Evolutionary conservation across 2,113 vertebrate species (phyloP), one percentile per base, ranked within the genome.

Genomic region (Capra hircus): DNA sequence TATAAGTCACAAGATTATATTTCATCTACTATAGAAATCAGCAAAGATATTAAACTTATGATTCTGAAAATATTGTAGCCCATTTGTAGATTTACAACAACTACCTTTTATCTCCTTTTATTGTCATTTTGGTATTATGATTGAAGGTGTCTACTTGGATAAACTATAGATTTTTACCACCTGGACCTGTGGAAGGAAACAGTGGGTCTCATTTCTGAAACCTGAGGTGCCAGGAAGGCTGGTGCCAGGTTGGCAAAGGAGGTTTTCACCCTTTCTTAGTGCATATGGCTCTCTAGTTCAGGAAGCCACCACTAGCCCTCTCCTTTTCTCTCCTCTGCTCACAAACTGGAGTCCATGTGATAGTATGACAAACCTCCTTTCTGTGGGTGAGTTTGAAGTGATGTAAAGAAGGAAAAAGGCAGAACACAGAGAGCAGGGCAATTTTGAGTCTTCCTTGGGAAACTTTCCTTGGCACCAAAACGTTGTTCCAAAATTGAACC

Each of bases 171-270:
- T 62, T 91, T 95, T 87, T 90, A 77, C 90, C 92, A 86, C 77
- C 50, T 95, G 97, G 93, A 78, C 92, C 57, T 84, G 86, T 55
- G 50, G 50, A 92, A 77, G 80, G 43, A 82, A 93, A 50, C 94
- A 95, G 90, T 74, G 57, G 85, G 77, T 94, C 90, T 95, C 67
- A 27, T 53, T 85, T 96, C 81, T 94, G 55, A 82, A 85, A 80
- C 53, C 30, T 23, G 60, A 90, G 87, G 43, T 55, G 30, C 71
- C 7, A 57, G 78, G 78, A 64, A 62, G 36, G 50, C 64, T 25
- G 30, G 53, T 5, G 53, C 50, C 60, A 52, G 80, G 52, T 53
- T 86, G 87, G 87, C 87, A 92, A 57, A 64, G 50, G 16, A 62
- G 9, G 40, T 36, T 62, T 53, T 30, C 62, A 77, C 45, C 23